Percentiles rank a stretch among this genome's conserved stretches.
These are phyloP conservation scores for Chaetops frenatus DNA, from an alignment of 2,113 vertebrate species.

Conservation along the genomic window DNA sequence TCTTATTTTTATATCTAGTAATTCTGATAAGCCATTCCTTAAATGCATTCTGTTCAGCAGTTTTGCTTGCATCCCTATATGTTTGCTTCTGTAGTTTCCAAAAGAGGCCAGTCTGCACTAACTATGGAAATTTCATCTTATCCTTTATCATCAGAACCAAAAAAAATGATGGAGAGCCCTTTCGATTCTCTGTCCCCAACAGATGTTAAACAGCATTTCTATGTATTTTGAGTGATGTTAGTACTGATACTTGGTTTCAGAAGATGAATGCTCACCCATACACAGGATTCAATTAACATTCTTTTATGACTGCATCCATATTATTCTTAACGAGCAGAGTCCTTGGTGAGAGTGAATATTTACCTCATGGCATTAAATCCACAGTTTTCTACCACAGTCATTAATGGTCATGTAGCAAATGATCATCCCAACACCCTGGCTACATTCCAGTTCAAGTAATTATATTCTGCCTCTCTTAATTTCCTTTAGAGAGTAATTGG, in stretches of 20 bases:
- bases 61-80: not conserved
- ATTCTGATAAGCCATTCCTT: not conserved
- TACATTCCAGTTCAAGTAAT: constrained; percentile 49
- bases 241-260: not conserved
- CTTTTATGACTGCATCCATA: constrained; percentile 34
- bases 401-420: constrained; percentile 49
- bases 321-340: constrained; percentile 35
- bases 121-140: not conserved
- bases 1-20: not conserved
- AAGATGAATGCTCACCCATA: constrained; percentile 16
- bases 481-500: constrained; percentile 48
- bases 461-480: constrained; percentile 52
- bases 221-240: not conserved
- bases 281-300: constrained; percentile 30
- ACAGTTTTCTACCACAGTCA: constrained; percentile 22
- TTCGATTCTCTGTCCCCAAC: not conserved
- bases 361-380: constrained; percentile 41
- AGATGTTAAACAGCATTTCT: not conserved
- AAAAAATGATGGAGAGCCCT: not conserved
- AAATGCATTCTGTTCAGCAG: not conserved
- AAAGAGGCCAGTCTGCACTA: not conserved
- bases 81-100: not conserved
- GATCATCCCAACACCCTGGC: constrained; percentile 38
- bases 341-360: constrained; percentile 35
- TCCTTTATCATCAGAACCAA: not conserved